These are phyloP conservation scores for Acheta domesticus DNA, from an alignment of 2,888 invertebrate genomes.

Conservation along the genomic window DNA sequence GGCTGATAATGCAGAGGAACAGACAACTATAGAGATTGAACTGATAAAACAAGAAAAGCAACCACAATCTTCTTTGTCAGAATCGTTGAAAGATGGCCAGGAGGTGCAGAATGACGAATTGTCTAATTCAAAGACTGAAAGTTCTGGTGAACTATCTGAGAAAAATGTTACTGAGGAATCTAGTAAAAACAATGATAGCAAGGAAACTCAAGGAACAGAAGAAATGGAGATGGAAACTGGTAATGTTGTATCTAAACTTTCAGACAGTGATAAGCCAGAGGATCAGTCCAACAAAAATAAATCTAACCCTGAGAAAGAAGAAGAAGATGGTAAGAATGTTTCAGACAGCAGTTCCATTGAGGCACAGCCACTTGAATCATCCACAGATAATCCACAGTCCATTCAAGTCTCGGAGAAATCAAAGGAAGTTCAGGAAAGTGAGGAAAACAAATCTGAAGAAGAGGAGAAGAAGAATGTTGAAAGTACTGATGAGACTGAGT, in stretches of 20 bases:
- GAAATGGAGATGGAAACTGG: no score
- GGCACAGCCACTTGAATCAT: no score
- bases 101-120: no score
- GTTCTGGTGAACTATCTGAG: neutral
- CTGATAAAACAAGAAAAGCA: slow-evolving; percentile 35
- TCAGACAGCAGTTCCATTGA: no score
- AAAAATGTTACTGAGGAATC: slow-evolving; percentile 36
- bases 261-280: no score
- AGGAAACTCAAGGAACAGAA: no score
- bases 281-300: neutral
- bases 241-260: no score
- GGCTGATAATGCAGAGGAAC: slow-evolving; percentile 11
- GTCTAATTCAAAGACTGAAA: no score
- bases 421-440: slow-evolving; percentile 26
- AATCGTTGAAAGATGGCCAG: no score
- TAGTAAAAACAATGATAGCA: slow-evolving; percentile 35
- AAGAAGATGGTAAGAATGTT: neutral
- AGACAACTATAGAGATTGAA: slow-evolving; percentile 29
- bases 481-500: neutral
- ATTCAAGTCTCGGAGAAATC: slow-evolving; percentile 27
- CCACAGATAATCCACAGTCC: no score
- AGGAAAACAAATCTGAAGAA: slow-evolving; percentile 19
- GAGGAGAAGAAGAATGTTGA: neutral
- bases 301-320: slow-evolving; percentile 24
- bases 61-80: neutral